phyloP scores from a whole-genome alignment of 1,140 invertebrate genomes.

The Trichogramma pretiosum region DNA sequence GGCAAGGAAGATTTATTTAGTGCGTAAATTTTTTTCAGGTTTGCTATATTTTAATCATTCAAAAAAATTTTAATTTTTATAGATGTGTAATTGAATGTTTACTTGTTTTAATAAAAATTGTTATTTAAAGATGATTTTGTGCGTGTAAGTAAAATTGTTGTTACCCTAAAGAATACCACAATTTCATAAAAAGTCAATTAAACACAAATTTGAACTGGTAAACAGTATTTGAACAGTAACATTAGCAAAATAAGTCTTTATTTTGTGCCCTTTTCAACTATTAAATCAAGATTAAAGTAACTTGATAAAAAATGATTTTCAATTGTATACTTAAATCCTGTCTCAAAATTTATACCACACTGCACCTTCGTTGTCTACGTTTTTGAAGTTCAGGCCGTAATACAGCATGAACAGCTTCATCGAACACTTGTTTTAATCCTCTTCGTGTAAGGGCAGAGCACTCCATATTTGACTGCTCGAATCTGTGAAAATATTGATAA shows the following conservation, averaged over 20 bases:
- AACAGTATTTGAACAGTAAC: conserved; percentile 16
- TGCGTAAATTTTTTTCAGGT: no score
- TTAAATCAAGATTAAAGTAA: conserved; percentile 7
- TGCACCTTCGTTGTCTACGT: conserved; percentile 84
- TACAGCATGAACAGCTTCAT: conserved; percentile 91
- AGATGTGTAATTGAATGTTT: conserved; percentile 8
- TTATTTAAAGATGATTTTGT: conserved; percentile 12
- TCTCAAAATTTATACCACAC: conserved; percentile 62
- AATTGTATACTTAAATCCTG: no score
- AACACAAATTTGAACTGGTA: no score
- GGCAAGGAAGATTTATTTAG: no score
- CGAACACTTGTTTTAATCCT: conserved; percentile 95
- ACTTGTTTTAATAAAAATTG: conserved; percentile 9
- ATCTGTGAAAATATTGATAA: conserved; percentile 53
- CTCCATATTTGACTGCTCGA: conserved; percentile 95
- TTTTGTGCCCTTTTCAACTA: conserved; percentile 12
- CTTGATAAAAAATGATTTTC: no score
- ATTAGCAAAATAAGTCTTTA: conserved; percentile 12
- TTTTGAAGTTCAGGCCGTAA: conserved; percentile 87
- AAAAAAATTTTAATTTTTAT: conserved; percentile 17
- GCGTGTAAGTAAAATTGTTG: no score
- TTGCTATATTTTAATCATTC: no score
- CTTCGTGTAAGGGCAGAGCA: conserved; percentile 97
- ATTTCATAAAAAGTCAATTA: no score
- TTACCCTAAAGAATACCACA: no score